Conservation (phyloP, 53 echinoderm and acorn worm genomes). For the Patiria pectinifera region DNA sequence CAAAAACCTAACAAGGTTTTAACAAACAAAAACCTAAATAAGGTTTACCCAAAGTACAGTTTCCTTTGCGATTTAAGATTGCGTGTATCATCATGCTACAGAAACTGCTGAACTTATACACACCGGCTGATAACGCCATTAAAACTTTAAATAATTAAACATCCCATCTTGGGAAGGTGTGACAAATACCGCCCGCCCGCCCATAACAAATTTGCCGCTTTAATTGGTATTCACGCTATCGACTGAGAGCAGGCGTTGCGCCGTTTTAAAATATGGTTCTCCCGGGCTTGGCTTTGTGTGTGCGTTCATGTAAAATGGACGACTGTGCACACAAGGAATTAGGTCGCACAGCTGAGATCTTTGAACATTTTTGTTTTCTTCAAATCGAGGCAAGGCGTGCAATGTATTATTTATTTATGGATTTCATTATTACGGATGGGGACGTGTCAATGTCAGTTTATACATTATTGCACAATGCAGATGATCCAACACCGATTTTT, state of each 20-base stretch:
- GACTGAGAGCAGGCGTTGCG: not conserved
- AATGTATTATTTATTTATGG: not conserved
- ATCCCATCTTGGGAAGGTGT: conserved; percentile 21
- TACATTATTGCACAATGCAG: not conserved
- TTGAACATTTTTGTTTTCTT: not conserved
- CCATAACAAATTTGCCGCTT: conserved; percentile 25
- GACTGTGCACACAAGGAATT: not conserved
- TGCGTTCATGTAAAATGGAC: not conserved
- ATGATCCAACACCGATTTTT: not conserved
- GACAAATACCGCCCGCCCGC: not conserved
- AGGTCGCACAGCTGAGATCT: not conserved
- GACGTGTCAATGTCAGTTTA: not conserved
- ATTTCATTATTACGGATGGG: not conserved
- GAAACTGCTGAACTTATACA: not conserved
- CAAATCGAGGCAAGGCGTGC: not conserved
- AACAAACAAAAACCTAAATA: too few species aligned
- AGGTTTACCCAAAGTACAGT: too few species aligned
- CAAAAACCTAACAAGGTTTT: too few species aligned
- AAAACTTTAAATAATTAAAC: conserved; percentile 28
- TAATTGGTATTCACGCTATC: conserved; percentile 38
- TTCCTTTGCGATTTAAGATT: not conserved
- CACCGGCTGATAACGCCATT: not conserved
- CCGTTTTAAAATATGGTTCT: not conserved
- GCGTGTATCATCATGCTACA: not conserved
- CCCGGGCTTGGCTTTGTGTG: not conserved